These are phyloP conservation scores for Gyrodactylus salaris DNA, from an alignment of 1,140 invertebrate genomes.

Conservation along the genomic window DNA sequence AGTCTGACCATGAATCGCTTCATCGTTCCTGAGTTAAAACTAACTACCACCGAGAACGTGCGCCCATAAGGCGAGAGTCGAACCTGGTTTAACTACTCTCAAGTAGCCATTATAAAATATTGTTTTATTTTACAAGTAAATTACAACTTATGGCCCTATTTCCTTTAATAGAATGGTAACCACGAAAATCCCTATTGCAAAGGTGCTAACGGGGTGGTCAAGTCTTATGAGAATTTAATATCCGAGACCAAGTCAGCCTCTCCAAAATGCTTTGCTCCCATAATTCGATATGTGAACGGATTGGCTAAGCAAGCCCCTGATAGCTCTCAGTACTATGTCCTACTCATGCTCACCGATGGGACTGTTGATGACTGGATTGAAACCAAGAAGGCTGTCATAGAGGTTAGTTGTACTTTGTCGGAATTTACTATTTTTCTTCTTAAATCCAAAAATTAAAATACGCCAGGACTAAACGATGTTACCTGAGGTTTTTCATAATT, in stretches of 20 bases:
- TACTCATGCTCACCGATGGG: conserved; percentile 2
- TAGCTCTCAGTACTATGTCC: background rate
- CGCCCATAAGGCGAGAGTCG: no score
- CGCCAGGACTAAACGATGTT: no score
- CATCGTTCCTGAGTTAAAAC: no score
- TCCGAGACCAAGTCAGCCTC: conserved; percentile 21
- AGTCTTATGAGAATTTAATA: conserved; percentile 20
- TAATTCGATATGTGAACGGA: conserved; percentile 19
- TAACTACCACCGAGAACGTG: no score
- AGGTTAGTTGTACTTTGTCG: background rate
- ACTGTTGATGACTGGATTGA: conserved; percentile 6
- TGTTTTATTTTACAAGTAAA: no score
- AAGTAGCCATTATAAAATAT: no score
- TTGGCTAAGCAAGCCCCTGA: background rate
- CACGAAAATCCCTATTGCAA: conserved; percentile 26
- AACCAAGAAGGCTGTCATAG: conserved; percentile 4
- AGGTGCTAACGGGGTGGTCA: conserved; percentile 21
- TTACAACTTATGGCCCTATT: no score
- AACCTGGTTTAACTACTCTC: no score
- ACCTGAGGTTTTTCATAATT: no score
- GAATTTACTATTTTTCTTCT: no score
- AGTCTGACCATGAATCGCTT: no score
- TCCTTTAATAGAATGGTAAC: conserved; percentile 24
- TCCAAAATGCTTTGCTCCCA: conserved; percentile 24
- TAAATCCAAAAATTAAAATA: no score